phyloP scores from a whole-genome alignment of 2,888 invertebrate genomes.

The Spodoptera exigua region DNA sequence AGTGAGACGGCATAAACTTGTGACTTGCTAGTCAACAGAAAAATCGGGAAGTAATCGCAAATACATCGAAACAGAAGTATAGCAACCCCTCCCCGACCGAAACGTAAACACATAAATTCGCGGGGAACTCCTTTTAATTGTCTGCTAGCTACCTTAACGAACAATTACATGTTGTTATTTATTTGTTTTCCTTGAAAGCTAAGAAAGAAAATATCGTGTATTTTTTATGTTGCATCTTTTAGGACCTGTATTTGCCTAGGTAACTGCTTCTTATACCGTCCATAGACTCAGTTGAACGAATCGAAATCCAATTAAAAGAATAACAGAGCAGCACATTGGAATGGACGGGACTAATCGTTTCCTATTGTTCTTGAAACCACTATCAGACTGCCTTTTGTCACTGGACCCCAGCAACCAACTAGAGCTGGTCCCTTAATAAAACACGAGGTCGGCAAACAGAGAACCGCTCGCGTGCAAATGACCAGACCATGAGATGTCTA shows the following conservation, averaged over 20 bases:
- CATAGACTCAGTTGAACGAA: slow-evolving; percentile 35
- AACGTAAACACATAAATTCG: slow-evolving; percentile 82
- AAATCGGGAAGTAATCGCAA: slow-evolving; percentile 53
- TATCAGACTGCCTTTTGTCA: slow-evolving; percentile 80
- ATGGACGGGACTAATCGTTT: slow-evolving; percentile 76
- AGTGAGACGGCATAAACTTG: slow-evolving; percentile 23
- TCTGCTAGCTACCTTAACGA: slow-evolving; percentile 72
- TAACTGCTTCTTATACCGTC: slow-evolving; percentile 1
- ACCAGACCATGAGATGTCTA: slow-evolving; percentile 52
- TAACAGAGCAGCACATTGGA: slow-evolving; percentile 69
- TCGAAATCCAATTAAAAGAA: slow-evolving; percentile 81
- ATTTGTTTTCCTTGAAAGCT: slow-evolving; percentile 71
- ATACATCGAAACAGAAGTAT: slow-evolving; percentile 61
- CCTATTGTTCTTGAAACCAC: slow-evolving; percentile 83
- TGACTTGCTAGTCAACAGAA: slow-evolving; percentile 44
- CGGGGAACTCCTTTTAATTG: slow-evolving; percentile 77
- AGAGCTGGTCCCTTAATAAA: slow-evolving; percentile 82
- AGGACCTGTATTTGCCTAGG: slow-evolving; percentile 4
- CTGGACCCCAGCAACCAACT: slow-evolving; percentile 69
- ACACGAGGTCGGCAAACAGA: slow-evolving; percentile 74
- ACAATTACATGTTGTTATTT: slow-evolving; percentile 77
- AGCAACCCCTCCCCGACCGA: slow-evolving; percentile 54
- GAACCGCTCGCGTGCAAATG: slow-evolving; percentile 46
- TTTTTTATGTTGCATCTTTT: not conserved
- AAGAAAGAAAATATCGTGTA: slow-evolving; percentile 17